Percentiles rank a stretch among this genome's conserved stretches.
These are phyloP conservation scores for Bubo blakistoni DNA, from an alignment of 2,113 vertebrate species.

Conservation along the genomic window DNA sequence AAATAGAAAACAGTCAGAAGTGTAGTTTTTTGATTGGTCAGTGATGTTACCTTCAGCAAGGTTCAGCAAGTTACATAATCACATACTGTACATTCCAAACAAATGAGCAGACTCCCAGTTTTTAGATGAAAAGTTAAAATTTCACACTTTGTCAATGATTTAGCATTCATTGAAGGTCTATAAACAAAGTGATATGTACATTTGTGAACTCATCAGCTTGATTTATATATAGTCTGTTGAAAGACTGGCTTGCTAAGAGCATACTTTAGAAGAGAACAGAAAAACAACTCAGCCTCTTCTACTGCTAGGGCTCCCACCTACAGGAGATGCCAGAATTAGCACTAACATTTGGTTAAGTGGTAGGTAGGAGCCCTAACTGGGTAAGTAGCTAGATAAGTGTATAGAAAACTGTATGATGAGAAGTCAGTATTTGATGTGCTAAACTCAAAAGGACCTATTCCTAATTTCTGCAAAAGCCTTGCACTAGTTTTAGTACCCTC, in stretches of 20 bases:
- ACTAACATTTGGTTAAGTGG: constrained; percentile 35
- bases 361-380: constrained; percentile 31
- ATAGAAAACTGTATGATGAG: not conserved
- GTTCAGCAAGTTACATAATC: not conserved
- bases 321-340: constrained; percentile 40
- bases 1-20: not conserved
- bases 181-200: not conserved
- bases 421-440: not conserved
- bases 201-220: not conserved
- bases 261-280: not conserved
- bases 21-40: not conserved
- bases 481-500: not conserved
- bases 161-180: not conserved
- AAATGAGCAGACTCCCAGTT: not conserved
- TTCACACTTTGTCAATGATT: constrained; percentile 29
- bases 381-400: not conserved
- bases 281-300: constrained; percentile 2
- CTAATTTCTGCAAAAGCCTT: not conserved
- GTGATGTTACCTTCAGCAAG: not conserved
- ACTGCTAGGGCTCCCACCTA: constrained; percentile 28
- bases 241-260: constrained; percentile 11
- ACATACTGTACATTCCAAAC: not conserved
- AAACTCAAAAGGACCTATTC: not conserved
- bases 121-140: not conserved
- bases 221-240: not conserved